Conservation (phyloP, 2,888 invertebrate genomes). For the Orthonychiurus folsomi region DNA sequence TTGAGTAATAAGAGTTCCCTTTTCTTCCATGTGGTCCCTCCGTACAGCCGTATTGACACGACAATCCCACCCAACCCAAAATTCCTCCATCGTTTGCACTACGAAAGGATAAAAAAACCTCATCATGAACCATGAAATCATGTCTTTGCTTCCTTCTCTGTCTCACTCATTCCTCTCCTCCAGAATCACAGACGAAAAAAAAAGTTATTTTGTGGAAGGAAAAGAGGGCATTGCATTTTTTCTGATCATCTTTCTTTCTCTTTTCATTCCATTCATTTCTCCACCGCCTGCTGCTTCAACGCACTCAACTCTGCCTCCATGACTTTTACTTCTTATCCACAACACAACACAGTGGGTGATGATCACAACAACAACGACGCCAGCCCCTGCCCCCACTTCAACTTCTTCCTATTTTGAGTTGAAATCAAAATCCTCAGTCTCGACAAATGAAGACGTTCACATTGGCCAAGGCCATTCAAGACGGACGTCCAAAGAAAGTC, state of each 20-base stretch:
- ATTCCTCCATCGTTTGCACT: neutral
- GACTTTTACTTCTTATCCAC: neutral
- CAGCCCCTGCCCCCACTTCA: neutral
- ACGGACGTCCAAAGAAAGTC: constrained; percentile 38
- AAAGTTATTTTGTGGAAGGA: neutral
- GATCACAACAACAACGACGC: too few relatives aligned
- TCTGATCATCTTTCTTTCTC: neutral
- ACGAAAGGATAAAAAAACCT: neutral
- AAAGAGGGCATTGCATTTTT: neutral
- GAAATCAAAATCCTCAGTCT: neutral
- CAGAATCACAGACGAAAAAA: neutral
- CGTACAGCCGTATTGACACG: neutral
- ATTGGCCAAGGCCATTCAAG: constrained; percentile 12
- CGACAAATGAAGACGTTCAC: constrained; percentile 3
- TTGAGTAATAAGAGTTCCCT: too few relatives aligned
- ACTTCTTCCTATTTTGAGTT: constrained; percentile 5
- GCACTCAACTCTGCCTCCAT: neutral
- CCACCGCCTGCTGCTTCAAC: neutral
- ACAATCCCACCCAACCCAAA: neutral
- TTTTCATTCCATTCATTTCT: neutral
- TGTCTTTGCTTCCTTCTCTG: neutral
- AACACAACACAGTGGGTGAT: neutral
- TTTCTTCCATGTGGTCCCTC: too few relatives aligned
- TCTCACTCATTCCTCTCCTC: neutral
- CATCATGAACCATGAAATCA: constrained; percentile 1